Base-by-base conservation (phyloP, 2,888 invertebrate species). In the Oscheius sp. region DNA sequence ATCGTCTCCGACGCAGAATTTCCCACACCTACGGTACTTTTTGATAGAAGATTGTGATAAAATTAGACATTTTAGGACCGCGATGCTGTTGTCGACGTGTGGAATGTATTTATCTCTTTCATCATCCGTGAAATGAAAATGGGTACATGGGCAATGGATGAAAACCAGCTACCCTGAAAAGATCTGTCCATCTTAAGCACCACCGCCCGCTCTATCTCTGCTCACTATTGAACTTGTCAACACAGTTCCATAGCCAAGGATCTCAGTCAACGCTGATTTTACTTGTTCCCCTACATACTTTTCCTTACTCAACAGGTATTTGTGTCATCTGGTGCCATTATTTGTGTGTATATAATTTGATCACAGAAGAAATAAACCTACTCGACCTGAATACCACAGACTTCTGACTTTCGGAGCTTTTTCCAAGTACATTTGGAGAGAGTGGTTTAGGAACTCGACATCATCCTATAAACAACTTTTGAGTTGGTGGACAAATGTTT, bases 91-190 rank as follows among this genome's bases (percentile, higher is more conserved):
- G 68, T 86, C 21, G 86, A 86, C 33, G 80, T 83, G 13, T 87
- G 87, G 87, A 84, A 80, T 76, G 84, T 85, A n/a, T 87, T 87
- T 79, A 79, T 85, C 71, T 84, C 87, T 2, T 82, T 86, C 65
- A 85, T 87, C 59, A 87, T 87, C 53, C 81, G 84, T 68, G 87
- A 87, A 78, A 87, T 87, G 86, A 87, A 87, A 76, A 79, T 86
- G 82, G 86, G 86, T 21, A 83, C 80, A 51, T 83, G 82, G 83
- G 85, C 79, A 21, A 80, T 82, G 47, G 79, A 76, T 11, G 79
- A 82, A 48, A 68, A 68, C 42, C 68, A 68, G 35, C 33, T 68
- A 55, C 75, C 78, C 33, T 71, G 42, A 78, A 32, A 72, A 57
- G 13, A 76, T 76, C 62, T 75, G 78, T 76, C 76, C 75, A 58